phyloP scores from a whole-genome alignment of 2,888 invertebrate genomes.

The Oscheius onirici region DNA sequence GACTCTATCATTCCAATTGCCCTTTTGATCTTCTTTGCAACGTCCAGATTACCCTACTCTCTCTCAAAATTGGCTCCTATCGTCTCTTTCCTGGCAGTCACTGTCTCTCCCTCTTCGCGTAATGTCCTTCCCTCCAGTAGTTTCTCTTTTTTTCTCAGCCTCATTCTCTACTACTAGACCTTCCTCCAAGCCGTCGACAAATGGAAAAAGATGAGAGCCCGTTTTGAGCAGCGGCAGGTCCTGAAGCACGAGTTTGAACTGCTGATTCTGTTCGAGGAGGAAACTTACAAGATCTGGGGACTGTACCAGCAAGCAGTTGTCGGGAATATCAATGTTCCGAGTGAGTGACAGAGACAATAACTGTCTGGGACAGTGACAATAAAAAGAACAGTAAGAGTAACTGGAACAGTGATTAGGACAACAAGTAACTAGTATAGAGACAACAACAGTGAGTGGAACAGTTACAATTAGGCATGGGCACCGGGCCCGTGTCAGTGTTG shows the following conservation, averaged over 20 bases:
- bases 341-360: conserved; percentile 33
- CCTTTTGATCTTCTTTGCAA: no score
- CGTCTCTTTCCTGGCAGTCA: not conserved
- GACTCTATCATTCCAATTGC: no score
- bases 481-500: no score
- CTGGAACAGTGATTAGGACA: no score
- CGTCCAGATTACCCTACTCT: not conserved
- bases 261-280: conserved; percentile 54
- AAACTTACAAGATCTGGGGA: conserved; percentile 54
- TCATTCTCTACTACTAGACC: not conserved
- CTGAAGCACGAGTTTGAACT: conserved; percentile 55
- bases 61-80: not conserved
- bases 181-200: conserved; percentile 31
- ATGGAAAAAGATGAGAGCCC: conserved; percentile 47
- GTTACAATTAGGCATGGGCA: no score
- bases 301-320: conserved; percentile 57
- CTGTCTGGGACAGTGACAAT: not conserved
- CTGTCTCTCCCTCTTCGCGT: not conserved
- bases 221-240: conserved; percentile 46
- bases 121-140: not conserved
- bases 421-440: no score
- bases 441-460: no score
- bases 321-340: conserved; percentile 60
- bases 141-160: not conserved
- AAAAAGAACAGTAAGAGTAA: not conserved